Evolutionary conservation across 2,888 invertebrate species (phyloP).

Genomic region (Merodon equestris): DNA sequence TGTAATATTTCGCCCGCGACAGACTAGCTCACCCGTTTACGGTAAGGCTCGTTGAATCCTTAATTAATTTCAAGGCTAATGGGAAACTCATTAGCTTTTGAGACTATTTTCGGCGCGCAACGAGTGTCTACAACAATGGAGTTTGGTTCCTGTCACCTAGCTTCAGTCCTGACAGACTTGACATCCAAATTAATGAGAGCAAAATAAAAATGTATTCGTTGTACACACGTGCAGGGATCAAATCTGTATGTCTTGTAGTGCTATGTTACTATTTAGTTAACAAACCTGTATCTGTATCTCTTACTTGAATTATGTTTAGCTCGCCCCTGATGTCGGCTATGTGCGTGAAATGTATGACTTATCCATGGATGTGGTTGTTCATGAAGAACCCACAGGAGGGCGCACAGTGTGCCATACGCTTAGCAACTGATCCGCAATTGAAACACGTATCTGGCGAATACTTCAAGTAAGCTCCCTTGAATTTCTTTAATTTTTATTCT

Average conservation of each 20-base stretch:
- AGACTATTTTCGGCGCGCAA: conserved; percentile 49
- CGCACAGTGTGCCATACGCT: conserved; percentile 84
- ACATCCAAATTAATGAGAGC: conserved; percentile 19
- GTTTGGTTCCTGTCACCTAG: conserved; percentile 18
- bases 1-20: too few species aligned
- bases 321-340: conserved; percentile 78
- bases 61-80: conserved; percentile 62
- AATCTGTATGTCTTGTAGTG: conserved; percentile 5
- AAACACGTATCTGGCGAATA: conserved; percentile 83
- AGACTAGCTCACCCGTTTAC: too few species aligned
- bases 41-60: conserved; percentile 23
- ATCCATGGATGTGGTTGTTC: conserved; percentile 85
- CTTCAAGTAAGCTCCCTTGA: conserved; percentile 81
- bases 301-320: conserved; percentile 68
- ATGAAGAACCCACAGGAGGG: conserved; percentile 85
- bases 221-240: not conserved
- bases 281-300: not conserved
- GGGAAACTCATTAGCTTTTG: conserved; percentile 56
- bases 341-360: conserved; percentile 81
- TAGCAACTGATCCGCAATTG: conserved; percentile 83
- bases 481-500: conserved; percentile 41
- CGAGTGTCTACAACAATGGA: conserved; percentile 38
- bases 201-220: conserved; percentile 1
- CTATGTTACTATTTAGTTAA: too few species aligned
- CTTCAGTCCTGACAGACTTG: conserved; percentile 7